phyloP scores from a whole-genome alignment of 2,797 vertebrate genomes.

The Cyprinodon diabolis region DNA sequence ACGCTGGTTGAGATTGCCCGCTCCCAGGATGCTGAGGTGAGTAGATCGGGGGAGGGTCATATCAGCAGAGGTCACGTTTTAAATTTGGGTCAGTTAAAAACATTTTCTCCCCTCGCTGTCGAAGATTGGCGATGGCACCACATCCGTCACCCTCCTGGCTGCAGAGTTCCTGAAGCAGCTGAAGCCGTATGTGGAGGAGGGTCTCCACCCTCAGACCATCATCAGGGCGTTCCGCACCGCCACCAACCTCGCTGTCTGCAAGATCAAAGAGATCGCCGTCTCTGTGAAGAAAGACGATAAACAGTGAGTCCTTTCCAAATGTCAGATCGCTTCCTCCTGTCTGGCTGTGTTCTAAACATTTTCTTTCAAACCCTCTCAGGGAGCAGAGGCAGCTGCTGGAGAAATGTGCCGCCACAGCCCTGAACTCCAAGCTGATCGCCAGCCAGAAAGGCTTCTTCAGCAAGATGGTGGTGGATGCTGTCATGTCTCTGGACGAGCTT shows the following conservation, averaged over 20 bases:
- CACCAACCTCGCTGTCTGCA: slow-evolving; percentile 90
- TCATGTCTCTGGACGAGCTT: slow-evolving; percentile 92
- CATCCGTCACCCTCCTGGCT: slow-evolving; percentile 93
- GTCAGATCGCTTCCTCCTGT: not conserved
- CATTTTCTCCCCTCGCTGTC: not conserved
- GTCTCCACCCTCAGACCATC: slow-evolving; percentile 97
- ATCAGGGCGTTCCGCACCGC: slow-evolving; percentile 94
- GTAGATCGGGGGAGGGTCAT: not conserved
- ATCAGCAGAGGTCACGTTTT: accelerated
- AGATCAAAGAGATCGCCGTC: slow-evolving; percentile 91
- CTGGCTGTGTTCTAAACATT: not conserved
- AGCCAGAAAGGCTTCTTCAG: slow-evolving; percentile 94
- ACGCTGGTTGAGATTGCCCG: slow-evolving; percentile 97
- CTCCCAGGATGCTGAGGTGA: slow-evolving; percentile 97
- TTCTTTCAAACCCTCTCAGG: slow-evolving; percentile 29
- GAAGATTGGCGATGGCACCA: slow-evolving; percentile 96
- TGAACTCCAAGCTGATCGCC: slow-evolving; percentile 98
- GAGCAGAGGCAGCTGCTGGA: slow-evolving; percentile 91
- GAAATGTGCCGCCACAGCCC: slow-evolving; percentile 93
- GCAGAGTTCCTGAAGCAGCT: slow-evolving; percentile 97
- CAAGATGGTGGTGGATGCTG: slow-evolving; percentile 95
- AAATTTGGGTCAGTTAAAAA: not conserved
- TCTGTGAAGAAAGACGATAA: slow-evolving; percentile 92
- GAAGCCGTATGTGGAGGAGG: slow-evolving; percentile 94
- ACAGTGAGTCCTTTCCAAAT: slow-evolving; percentile 80